Percentiles rank a stretch among this genome's conserved stretches.
Conservation (phyloP, 1,140 invertebrate genomes). For the Prorops nasuta region DNA sequence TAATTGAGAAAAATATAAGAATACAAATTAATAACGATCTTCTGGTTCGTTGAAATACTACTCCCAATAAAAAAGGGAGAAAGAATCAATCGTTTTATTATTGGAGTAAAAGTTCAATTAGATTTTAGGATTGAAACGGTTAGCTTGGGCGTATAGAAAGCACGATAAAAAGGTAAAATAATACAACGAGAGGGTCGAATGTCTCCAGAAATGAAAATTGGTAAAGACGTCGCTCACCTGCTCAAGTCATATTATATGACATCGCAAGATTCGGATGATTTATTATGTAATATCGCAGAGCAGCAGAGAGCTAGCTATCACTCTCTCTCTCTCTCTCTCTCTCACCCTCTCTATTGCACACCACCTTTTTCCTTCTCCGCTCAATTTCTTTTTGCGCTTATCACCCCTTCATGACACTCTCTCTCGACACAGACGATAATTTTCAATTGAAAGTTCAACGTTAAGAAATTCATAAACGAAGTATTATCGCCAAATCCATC, state of each 20-base stretch:
- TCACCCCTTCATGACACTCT: not conserved
- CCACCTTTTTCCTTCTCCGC: not conserved
- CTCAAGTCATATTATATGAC: conserved; percentile 33
- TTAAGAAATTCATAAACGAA: too few relatives aligned
- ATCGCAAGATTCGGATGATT: conserved; percentile 38
- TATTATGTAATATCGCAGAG: conserved; percentile 41
- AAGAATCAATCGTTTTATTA: too few relatives aligned
- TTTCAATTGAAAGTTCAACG: conserved; percentile 36
- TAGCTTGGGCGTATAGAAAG: too few relatives aligned
- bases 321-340: not conserved
- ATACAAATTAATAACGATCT: too few relatives aligned
- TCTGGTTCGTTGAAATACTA: too few relatives aligned
- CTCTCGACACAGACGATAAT: not conserved
- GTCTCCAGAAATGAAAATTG: conserved; percentile 41
- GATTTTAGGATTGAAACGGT: too few relatives aligned
- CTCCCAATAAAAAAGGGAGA: too few relatives aligned
- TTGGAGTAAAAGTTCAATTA: too few relatives aligned
- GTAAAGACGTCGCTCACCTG: conserved; percentile 34
- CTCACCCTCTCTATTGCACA: not conserved
- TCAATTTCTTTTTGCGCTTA: conserved; percentile 1
- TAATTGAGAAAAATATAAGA: too few relatives aligned
- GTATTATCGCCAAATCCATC: too few relatives aligned
- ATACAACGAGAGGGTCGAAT: too few relatives aligned
- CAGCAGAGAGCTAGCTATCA: conserved; percentile 13
- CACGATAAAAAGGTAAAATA: too few relatives aligned